These are phyloP conservation scores for Erebia aethiops DNA, from an alignment of 2,888 invertebrate genomes.

Conservation along the genomic window DNA sequence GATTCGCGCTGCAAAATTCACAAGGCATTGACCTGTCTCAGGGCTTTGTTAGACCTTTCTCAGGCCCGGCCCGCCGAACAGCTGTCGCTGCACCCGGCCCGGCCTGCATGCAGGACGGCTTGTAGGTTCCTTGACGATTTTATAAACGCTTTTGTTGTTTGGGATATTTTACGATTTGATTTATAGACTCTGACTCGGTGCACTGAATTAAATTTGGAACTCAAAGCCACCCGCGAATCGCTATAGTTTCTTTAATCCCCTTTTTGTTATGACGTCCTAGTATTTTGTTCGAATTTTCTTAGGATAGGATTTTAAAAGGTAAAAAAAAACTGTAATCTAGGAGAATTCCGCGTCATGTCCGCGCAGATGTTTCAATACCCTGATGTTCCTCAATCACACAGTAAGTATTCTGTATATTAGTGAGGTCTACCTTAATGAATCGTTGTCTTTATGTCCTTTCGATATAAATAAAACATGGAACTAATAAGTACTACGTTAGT, in stretches of 20 bases:
- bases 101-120: constrained; percentile 48
- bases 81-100: constrained; percentile 65
- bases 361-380: no score
- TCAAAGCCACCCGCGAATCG: constrained; percentile 15
- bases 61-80: constrained; percentile 53
- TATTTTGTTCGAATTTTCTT: not conserved
- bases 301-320: not conserved
- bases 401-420: no score
- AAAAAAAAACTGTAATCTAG: no score
- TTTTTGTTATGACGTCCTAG: not conserved
- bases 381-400: no score
- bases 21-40: constrained; percentile 48
- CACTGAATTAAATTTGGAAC: constrained; percentile 16
- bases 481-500: no score
- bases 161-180: constrained; percentile 21
- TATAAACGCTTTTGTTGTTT: constrained; percentile 25
- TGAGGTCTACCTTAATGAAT: no score
- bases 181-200: constrained; percentile 23
- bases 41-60: constrained; percentile 54
- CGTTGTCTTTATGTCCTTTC: no score
- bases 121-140: constrained; percentile 55
- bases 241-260: not conserved
- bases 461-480: no score
- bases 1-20: constrained; percentile 46
- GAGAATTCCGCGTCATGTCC: no score